Conservation (phyloP, 2,888 invertebrate genomes). For the Parascotia fuliginaria region DNA sequence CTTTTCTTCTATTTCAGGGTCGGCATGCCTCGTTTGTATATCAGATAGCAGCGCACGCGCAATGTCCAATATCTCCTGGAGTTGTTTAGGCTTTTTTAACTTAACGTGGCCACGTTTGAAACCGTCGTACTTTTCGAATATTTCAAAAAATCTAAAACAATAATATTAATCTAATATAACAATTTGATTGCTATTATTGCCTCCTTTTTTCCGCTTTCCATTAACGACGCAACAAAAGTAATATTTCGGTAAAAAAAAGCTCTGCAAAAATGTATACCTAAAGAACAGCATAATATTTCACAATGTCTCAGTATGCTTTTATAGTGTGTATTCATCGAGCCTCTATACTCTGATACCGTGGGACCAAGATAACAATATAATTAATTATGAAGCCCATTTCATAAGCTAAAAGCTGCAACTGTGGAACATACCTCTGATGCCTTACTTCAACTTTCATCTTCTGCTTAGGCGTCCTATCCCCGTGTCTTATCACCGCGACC, state of each 20-base stretch:
- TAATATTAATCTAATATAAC: too few species aligned
- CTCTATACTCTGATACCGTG: too few species aligned
- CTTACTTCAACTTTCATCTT: conserved; percentile 99
- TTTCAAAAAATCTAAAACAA: conserved; percentile 94
- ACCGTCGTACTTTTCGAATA: conserved; percentile 99
- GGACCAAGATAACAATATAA: too few species aligned
- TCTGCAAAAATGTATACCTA: too few species aligned
- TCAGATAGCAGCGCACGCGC: conserved; percentile 95
- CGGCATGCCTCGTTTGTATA: conserved; percentile 94
- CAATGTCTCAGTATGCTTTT: too few species aligned
- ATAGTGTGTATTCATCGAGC: too few species aligned
- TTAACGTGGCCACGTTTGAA: conserved; percentile 98
- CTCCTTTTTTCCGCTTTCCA: too few species aligned
- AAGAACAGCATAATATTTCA: too few species aligned
- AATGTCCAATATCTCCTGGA: conserved; percentile 99
- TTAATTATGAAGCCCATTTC: too few species aligned
- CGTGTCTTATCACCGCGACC: conserved; percentile 98
- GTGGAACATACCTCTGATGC: conserved; percentile 90
- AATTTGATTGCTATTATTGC: too few species aligned
- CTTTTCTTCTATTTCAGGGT: conserved; percentile 98
- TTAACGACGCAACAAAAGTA: too few species aligned
- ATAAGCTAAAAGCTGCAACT: neutral
- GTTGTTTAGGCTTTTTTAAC: conserved; percentile 97
- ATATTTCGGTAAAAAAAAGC: too few species aligned
- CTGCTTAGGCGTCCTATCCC: conserved; percentile 99